These are phyloP conservation scores for Aythya baeri DNA, from an alignment of 2,113 vertebrate species.

Conservation along the genomic window DNA sequence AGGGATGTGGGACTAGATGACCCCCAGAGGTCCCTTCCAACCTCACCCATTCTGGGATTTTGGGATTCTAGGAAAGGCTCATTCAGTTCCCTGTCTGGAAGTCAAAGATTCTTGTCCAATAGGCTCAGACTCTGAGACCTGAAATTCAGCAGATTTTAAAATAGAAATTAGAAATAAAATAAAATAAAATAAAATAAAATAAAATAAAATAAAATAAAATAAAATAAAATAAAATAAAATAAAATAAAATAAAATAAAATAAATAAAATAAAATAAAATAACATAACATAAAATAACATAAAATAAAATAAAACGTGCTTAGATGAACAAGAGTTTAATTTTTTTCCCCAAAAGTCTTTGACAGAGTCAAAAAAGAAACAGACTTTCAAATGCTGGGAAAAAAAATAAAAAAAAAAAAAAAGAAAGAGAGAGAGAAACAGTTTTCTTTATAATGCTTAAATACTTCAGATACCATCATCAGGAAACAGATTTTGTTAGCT, in stretches of 20 bases:
- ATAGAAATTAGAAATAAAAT: neutral
- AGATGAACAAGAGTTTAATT: constrained; percentile 61
- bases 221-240: neutral
- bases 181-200: neutral
- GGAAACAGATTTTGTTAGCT: constrained; percentile 66
- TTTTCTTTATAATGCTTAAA: constrained; percentile 49
- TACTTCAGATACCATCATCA: constrained; percentile 57
- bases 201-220: neutral
- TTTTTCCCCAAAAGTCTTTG: constrained; percentile 39
- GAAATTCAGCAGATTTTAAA: neutral
- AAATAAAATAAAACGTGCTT: constrained; percentile 16
- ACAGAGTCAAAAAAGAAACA: constrained; percentile 73
- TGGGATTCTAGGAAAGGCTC: neutral
- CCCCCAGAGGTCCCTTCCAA: neutral
- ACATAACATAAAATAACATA: neutral
- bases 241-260: neutral
- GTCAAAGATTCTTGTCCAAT: neutral
- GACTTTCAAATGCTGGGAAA: constrained; percentile 71
- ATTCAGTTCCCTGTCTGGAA: neutral
- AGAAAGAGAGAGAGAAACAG: constrained; percentile 36
- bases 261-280: neutral
- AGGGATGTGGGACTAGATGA: neutral
- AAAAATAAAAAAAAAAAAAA: neutral
- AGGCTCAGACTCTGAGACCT: neutral
- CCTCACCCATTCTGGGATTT: neutral